Base-by-base conservation (phyloP, 2,113 vertebrate species). In the Arenaria interpres region DNA sequence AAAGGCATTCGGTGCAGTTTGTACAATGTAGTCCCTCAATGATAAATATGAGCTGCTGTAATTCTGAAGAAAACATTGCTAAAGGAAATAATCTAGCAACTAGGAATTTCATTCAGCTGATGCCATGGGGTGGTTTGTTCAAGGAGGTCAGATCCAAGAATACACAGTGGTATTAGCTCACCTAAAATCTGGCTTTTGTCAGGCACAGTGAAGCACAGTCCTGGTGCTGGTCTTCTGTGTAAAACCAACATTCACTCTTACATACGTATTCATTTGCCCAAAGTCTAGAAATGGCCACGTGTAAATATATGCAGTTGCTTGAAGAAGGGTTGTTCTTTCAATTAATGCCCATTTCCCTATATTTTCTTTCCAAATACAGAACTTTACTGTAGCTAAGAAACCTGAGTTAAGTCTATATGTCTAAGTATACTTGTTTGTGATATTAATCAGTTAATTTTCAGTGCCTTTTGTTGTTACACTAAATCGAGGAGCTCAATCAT, bases 51-150 rank as follows among this genome's bases (percentile, higher is more conserved):
- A 95, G 45, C 53, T 80, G 67, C 76, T 66, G 59, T 64, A 87
- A 63, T 91, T 91, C 83, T 73, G 75, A 93, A 63, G 63, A 87
- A 91, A 78, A n/a, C 57, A n/a, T 76, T 92, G 60, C 80, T 85
- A 57, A 46, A 88, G 66, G 86, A 90, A 93, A 56, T 50, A 73
- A 80, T 92, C 68, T 43, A 25, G 22, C 71, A 91, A 39, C 17
- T 28, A 80, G 14, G 90, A 89, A 92, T 96, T 96, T 94, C 48
- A 59, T 91, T 79, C 79, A 92, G 71, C 63, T 53, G 39, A 67
- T 96, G 67, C 71, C 54, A 39, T 59, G 74, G 45, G 59, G 35
- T 56, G 33, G 76, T 78, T 93, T 95, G 48, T 45, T 89, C 28
- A 51, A 13, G 59, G 57, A 78, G 50, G 41, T 84, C 60, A 81